phyloP scores from a whole-genome alignment of 2,888 invertebrate species.

The Chrysodeixis includens region DNA sequence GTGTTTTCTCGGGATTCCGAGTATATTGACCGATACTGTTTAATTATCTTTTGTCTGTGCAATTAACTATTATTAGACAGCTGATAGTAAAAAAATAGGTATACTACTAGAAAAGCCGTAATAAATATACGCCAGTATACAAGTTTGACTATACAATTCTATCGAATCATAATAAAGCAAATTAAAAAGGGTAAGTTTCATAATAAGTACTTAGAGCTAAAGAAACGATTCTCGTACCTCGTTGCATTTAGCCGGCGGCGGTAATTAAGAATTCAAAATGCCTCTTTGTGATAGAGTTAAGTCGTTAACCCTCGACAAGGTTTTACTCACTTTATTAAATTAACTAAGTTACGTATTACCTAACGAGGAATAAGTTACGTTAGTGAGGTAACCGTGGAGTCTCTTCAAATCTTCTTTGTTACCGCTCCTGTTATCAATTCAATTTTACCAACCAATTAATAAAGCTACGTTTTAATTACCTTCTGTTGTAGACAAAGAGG shows the following conservation, averaged over 20 bases:
- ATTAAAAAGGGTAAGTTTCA: slow-evolving; percentile 56
- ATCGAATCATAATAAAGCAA: slow-evolving; percentile 63
- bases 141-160: slow-evolving; percentile 23
- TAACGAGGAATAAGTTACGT: slow-evolving; percentile 59
- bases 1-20: background rate
- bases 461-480: slow-evolving; percentile 28
- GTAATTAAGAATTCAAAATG: slow-evolving; percentile 85
- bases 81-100: no score
- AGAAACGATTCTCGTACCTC: slow-evolving; percentile 74
- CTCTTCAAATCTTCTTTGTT: slow-evolving; percentile 40
- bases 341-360: slow-evolving; percentile 64
- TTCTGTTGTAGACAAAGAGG: slow-evolving; percentile 9
- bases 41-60: background rate
- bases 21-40: no score
- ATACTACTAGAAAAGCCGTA: background rate
- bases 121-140: background rate
- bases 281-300: slow-evolving; percentile 80
- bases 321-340: slow-evolving; percentile 70
- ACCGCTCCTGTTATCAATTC: slow-evolving; percentile 20
- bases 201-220: slow-evolving; percentile 53
- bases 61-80: no score
- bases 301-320: slow-evolving; percentile 73
- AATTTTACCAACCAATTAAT: slow-evolving; percentile 36
- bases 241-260: slow-evolving; percentile 80
- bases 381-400: slow-evolving; percentile 26